Base-by-base conservation (phyloP, 2,797 vertebrate species). In the Falco concolor region DNA sequence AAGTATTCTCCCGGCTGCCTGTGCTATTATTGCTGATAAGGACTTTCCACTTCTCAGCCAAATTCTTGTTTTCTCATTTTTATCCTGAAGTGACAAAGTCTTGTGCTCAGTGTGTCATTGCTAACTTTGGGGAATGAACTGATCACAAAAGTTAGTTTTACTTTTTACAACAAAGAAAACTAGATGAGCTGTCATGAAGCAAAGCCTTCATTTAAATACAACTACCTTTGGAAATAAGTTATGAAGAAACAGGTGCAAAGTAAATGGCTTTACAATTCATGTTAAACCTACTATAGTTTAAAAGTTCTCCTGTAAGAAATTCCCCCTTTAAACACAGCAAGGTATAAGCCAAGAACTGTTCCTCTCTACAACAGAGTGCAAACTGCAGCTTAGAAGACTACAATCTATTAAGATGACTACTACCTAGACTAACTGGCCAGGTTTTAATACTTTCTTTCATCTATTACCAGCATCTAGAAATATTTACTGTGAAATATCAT, bases 201-300 rank as follows among this genome's bases (percentile, higher is more conserved):
- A 95, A 96, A 83, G 81, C 88, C 95, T 96, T 96, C 93, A 96
- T 84, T 97, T 96, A 97, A 97, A 96, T 90, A 97, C 81, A 91
- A 83, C 94, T 96, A 96, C 95, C 95, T 97, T 96, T 97, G 95
- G 96, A 97, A 97, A 96, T 96, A 93, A 97, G 92, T 96, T 96
- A 95, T 95, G 91, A 97, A 97, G 91, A 96, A 95, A 97, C 84
- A 97, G 95, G 97, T 97, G 96, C 97, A 97, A 96, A 97, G 94
- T 95, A 93, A 96, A 97, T 95, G 93, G 95, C 93, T 96, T 97
- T 93, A 97, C 90, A 94, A 78, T 93, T 96, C 93, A 96, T 10
- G 93, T 96, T 97, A 95, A 88, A 96, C 94, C 83, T 93, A 94
- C 92, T 72, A 95, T 32, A 95, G 90, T 95, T 96, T 87, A 93